These are phyloP conservation scores for Mythimna ferrago DNA, from an alignment of 2,888 invertebrate species.

Conservation along the genomic window DNA sequence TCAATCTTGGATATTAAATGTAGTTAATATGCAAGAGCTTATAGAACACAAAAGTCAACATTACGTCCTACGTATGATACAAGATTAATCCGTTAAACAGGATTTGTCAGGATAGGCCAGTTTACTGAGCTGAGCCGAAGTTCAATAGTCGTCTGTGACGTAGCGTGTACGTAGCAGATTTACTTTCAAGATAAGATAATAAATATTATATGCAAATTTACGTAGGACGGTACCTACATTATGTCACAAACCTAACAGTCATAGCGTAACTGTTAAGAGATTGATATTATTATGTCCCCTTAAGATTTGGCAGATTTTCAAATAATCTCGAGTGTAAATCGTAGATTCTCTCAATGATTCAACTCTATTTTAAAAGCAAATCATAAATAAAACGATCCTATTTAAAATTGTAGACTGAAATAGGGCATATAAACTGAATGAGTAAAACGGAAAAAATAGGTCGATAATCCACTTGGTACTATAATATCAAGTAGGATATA, in stretches of 20 bases:
- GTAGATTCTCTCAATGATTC: slow-evolving; percentile 32
- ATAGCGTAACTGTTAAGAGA: slow-evolving; percentile 20
- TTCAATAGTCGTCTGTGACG: slow-evolving; percentile 74
- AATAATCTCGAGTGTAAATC: slow-evolving; percentile 19
- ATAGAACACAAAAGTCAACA: slow-evolving; percentile 45
- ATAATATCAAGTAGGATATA: background rate
- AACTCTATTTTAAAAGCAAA: slow-evolving; percentile 27
- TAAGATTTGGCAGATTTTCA: slow-evolving; percentile 34
- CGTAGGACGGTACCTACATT: slow-evolving; percentile 30
- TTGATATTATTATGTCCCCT: slow-evolving; percentile 21
- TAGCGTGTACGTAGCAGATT: slow-evolving; percentile 64
- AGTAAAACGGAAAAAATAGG: slow-evolving; percentile 3
- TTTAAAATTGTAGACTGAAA: slow-evolving; percentile 5
- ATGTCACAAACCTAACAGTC: slow-evolving; percentile 28
- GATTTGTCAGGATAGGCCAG: slow-evolving; percentile 59
- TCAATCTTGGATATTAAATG: slow-evolving; percentile 36
- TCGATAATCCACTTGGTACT: background rate
- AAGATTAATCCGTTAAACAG: slow-evolving; percentile 68
- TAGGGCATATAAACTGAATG: slow-evolving; percentile 19
- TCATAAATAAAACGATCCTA: slow-evolving; percentile 24
- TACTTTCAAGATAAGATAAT: slow-evolving; percentile 64
- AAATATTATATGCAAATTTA: slow-evolving; percentile 57
- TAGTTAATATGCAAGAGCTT: slow-evolving; percentile 28
- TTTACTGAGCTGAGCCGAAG: slow-evolving; percentile 68
- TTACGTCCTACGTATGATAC: slow-evolving; percentile 56